These are phyloP conservation scores for Ceyx melanurus DNA, from an alignment of 2,113 vertebrate species.

Conservation along the genomic window DNA sequence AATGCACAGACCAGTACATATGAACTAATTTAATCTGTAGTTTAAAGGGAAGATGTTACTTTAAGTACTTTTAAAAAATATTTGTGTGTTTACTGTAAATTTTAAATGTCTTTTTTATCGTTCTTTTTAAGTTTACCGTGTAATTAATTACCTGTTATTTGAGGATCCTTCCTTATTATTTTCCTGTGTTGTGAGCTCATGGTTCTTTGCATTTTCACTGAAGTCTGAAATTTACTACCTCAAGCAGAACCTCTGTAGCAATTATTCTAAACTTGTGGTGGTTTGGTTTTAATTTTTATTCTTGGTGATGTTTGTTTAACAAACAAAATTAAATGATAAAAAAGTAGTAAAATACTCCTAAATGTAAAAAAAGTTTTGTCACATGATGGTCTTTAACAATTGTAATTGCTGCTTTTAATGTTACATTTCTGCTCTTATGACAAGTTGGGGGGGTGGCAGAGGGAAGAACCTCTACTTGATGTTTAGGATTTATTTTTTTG, in stretches of 20 bases:
- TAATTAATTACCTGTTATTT: neutral
- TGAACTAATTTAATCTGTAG: neutral
- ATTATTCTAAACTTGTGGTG: neutral
- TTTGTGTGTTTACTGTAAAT: neutral
- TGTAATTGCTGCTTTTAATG: neutral
- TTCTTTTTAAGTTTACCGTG: neutral
- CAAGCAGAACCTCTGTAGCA: neutral
- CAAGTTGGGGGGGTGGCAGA: too few species aligned
- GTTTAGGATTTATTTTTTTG: neutral
- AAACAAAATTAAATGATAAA: neutral
- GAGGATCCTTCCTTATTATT: neutral
- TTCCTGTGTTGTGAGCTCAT: neutral
- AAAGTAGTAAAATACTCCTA: neutral
- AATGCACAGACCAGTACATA: neutral
- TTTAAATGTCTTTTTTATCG: neutral
- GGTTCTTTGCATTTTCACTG: neutral
- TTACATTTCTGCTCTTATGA: neutral
- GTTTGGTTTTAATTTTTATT: neutral
- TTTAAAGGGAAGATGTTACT: neutral
- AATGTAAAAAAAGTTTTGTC: neutral
- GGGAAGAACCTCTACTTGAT: neutral
- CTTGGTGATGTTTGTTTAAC: neutral
- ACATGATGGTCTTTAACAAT: neutral
- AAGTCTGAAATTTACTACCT: neutral
- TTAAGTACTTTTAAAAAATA: neutral